Evolutionary conservation across 2,888 invertebrate genomes (phyloP).

Genomic region (Plusia festucae): DNA sequence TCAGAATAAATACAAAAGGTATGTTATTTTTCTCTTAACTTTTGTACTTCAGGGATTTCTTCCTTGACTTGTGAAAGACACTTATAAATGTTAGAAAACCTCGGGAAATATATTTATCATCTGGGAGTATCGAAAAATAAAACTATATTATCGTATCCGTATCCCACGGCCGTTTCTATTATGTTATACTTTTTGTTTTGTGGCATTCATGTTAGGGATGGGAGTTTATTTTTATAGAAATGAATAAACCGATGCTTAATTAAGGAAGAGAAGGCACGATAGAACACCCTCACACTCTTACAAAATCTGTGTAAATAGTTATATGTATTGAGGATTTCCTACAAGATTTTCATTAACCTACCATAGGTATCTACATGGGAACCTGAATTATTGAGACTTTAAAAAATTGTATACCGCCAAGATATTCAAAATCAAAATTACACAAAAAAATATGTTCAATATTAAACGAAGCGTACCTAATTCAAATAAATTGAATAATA

Average conservation of each 20-base stretch:
- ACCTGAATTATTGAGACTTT: neutral
- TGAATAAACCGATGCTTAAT: neutral
- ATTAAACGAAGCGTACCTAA: neutral
- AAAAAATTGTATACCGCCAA: neutral
- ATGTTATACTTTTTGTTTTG: neutral
- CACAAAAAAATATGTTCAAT: neutral
- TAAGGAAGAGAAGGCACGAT: neutral
- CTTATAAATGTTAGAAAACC: neutral
- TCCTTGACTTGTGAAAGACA: neutral
- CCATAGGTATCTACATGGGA: no score
- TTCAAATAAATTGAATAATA: neutral
- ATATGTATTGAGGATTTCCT: no score
- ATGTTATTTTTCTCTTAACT: neutral
- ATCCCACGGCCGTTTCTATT: neutral
- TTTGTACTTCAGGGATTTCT: neutral
- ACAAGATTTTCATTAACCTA: no score
- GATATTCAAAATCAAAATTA: neutral
- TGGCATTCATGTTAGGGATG: neutral
- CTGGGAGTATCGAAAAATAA: neutral
- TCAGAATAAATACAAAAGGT: neutral
- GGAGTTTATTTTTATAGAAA: neutral
- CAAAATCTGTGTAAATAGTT: neutral
- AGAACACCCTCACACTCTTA: neutral
- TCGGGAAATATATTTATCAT: neutral
- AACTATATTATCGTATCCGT: neutral